phyloP scores from a whole-genome alignment of 92 coral and sea anemone genomes.

The Pocillopora grandis region DNA sequence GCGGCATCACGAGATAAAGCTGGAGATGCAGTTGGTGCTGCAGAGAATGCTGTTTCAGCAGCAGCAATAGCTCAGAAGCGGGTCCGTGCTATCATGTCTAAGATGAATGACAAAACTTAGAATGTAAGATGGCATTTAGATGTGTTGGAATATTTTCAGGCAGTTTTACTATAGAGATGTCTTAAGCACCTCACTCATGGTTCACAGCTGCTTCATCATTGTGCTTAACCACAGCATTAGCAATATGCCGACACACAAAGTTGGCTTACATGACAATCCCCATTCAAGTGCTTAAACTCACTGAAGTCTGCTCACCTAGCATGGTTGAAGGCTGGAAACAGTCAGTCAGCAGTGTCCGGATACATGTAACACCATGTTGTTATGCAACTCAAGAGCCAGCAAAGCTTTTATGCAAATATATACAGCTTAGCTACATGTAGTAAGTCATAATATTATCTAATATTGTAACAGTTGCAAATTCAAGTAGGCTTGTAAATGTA shows the following conservation, averaged over 20 bases:
- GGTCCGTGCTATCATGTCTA: conserved; percentile 66
- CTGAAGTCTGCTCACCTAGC: neutral
- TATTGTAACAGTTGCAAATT: neutral
- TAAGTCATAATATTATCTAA: conserved; percentile 3
- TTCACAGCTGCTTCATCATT: neutral
- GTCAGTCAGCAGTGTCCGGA: neutral
- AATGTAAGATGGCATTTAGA: neutral
- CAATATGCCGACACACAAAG: neutral
- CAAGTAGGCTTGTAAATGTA: neutral
- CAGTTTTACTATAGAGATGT: neutral
- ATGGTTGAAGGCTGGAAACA: neutral
- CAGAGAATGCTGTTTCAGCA: conserved; percentile 72
- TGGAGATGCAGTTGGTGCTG: conserved; percentile 73
- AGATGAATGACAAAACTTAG: conserved; percentile 46
- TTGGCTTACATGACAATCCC: neutral
- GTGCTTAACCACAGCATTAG: neutral
- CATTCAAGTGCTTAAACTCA: neutral
- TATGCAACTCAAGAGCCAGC: neutral
- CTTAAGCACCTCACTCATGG: neutral
- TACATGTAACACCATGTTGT: neutral
- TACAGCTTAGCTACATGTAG: neutral
- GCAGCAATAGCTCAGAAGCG: conserved; percentile 67
- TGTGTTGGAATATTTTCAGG: conserved; percentile 18
- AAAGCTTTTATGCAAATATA: conserved; percentile 6
- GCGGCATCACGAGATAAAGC: conserved; percentile 86